Conservation (phyloP, 2,888 invertebrate species). For the Cistogaster globosa region DNA sequence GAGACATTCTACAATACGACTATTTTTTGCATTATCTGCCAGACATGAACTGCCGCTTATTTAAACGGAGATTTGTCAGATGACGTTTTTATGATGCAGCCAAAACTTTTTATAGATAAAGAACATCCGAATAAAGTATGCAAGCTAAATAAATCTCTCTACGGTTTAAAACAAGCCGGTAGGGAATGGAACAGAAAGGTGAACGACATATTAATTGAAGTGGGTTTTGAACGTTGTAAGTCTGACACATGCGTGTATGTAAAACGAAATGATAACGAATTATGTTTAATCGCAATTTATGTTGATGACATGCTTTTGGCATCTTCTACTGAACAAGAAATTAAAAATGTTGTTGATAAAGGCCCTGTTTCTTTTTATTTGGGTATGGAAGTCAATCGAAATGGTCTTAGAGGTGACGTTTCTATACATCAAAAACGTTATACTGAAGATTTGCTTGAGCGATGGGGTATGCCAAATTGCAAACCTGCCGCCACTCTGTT, state of each 20-base stretch:
- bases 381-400: background rate
- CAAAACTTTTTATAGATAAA: conserved; percentile 5
- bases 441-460: conserved; percentile 31
- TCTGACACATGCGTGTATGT: conserved; percentile 36
- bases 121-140: conserved; percentile 55
- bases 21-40: conserved; percentile 45
- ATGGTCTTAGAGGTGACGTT: background rate
- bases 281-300: conserved; percentile 32
- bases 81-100: conserved; percentile 59
- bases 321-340: background rate
- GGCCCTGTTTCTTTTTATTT: background rate
- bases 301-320: conserved; percentile 42
- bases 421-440: conserved; percentile 8
- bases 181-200: conserved; percentile 10
- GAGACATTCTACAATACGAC: background rate
- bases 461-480: conserved; percentile 56
- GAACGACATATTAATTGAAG: background rate
- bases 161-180: conserved; percentile 21
- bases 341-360: background rate
- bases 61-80: conserved; percentile 60
- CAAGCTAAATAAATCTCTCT: conserved; percentile 22
- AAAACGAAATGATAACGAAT: background rate
- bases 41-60: conserved; percentile 45
- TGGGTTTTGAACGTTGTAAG: conserved; percentile 3
- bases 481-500: conserved; percentile 56